Conservation (phyloP, 2,888 invertebrate species). For the Bembecia ichneumoniformis region DNA sequence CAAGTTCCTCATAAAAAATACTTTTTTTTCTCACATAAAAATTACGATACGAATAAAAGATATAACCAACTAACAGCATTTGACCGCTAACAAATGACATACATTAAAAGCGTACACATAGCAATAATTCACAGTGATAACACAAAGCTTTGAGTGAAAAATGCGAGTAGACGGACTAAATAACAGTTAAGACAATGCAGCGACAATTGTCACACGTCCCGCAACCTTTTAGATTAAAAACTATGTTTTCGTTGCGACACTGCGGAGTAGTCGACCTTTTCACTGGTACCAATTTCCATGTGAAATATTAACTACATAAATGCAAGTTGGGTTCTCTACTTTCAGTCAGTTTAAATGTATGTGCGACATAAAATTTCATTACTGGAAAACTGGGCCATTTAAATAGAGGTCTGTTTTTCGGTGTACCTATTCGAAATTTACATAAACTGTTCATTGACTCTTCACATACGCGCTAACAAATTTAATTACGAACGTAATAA, state of each 20-base stretch:
- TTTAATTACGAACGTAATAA: too few species aligned
- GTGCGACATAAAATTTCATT: not conserved
- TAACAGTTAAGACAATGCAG: constrained; percentile 1
- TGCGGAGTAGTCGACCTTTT: constrained; percentile 29
- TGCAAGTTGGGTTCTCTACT: not conserved
- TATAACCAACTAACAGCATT: too few species aligned
- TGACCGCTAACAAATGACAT: too few species aligned
- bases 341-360: not conserved
- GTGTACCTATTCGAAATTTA: too few species aligned
- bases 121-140: not conserved
- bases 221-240: constrained; percentile 33
- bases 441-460: too few species aligned
- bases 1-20: too few species aligned
- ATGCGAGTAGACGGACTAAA: not conserved
- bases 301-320: constrained; percentile 2
- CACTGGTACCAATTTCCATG: constrained; percentile 19
- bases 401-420: not conserved
- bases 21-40: too few species aligned
- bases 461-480: too few species aligned
- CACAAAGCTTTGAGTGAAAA: not conserved
- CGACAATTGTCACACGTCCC: constrained; percentile 27
- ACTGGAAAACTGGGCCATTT: not conserved
- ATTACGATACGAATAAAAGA: too few species aligned
- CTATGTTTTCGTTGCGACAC: constrained; percentile 33
- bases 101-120: too few species aligned